Percentiles rank a stretch among this genome's conserved stretches.
phyloP scores from a whole-genome alignment of 2,888 invertebrate species.

The Laspeyria flexula region DNA sequence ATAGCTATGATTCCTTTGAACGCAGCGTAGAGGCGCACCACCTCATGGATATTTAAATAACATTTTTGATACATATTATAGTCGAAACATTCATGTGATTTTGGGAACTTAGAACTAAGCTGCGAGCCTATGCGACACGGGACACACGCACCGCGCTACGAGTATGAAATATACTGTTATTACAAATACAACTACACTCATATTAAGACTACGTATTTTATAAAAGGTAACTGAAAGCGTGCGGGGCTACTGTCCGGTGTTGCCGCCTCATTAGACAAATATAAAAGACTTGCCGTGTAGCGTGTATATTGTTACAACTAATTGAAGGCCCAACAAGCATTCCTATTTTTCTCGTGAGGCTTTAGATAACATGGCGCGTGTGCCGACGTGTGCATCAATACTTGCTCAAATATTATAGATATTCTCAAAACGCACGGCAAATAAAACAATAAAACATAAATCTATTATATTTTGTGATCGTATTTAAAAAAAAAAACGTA shows the following conservation, averaged over 20 bases:
- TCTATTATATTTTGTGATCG: not conserved
- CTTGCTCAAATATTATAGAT: not conserved
- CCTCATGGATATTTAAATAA: too few relatives aligned
- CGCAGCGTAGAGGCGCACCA: conserved; percentile 9
- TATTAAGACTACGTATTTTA: conserved; percentile 1
- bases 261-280: not conserved
- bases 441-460: not conserved
- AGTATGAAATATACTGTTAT: not conserved
- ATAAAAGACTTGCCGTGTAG: not conserved
- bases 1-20: conserved; percentile 52
- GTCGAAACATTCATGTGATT: not conserved
- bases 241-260: not conserved
- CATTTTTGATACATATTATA: not conserved
- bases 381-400: not conserved
- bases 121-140: not conserved
- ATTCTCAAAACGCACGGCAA: not conserved
- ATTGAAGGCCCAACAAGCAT: not conserved
- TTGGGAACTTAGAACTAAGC: not conserved
- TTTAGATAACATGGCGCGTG: not conserved
- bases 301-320: too few relatives aligned
- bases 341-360: not conserved
- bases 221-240: conserved; percentile 5
- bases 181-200: not conserved
- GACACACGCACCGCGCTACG: not conserved
- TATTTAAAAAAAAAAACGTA: not conserved